Conservation (phyloP, 1,140 invertebrate species). For the Sycophaga agraensis region DNA sequence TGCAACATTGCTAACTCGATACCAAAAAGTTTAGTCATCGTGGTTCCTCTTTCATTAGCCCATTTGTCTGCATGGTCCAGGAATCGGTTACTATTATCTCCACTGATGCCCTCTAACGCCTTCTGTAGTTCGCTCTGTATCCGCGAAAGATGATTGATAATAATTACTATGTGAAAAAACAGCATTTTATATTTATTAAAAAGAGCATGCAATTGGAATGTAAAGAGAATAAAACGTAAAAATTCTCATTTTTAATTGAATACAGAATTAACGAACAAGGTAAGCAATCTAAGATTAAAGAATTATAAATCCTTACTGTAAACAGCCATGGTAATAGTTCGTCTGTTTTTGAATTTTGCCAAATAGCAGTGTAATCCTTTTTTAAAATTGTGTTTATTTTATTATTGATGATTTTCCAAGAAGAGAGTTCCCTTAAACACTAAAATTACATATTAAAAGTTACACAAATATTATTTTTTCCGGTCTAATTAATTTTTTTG, state of each 20-base stretch:
- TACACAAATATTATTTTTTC: no score
- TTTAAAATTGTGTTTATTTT: constrained; percentile 14
- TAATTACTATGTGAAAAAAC: no score
- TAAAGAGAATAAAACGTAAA: background rate
- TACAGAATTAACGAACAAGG: background rate
- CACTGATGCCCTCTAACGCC: background rate
- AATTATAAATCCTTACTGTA: constrained; percentile 7
- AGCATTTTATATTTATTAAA: no score
- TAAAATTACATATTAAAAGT: no score
- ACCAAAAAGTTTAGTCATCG: background rate
- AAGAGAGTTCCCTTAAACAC: constrained; percentile 16
- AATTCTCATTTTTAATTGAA: background rate
- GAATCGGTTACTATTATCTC: background rate
- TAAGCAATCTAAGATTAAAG: background rate
- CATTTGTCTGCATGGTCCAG: background rate
- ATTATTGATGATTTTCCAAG: constrained; percentile 15
- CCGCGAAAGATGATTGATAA: no score
- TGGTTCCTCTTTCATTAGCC: background rate
- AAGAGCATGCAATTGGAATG: background rate
- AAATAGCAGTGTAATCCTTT: constrained; percentile 1
- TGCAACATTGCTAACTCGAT: constrained; percentile 1
- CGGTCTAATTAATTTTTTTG: no score
- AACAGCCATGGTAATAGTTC: constrained; percentile 13
- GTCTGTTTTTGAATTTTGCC: constrained; percentile 2
- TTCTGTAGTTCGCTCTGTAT: constrained; percentile 4